These are phyloP conservation scores for Yponomeuta plumbellus DNA, from an alignment of 2,888 invertebrate species.

Conservation along the genomic window DNA sequence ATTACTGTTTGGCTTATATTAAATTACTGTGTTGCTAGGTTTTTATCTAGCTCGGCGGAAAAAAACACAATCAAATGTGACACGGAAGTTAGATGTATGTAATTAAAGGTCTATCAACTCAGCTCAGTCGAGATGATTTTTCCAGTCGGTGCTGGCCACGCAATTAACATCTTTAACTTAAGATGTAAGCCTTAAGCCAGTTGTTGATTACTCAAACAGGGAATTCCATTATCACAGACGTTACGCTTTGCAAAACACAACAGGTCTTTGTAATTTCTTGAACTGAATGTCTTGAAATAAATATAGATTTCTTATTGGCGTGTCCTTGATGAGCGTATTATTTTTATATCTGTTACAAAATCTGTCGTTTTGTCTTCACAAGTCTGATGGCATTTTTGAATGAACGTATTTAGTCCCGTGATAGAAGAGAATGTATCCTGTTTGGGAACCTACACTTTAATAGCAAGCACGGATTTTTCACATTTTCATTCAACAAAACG, in stretches of 20 bases:
- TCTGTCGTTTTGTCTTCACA: not conserved
- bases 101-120: slow-evolving; percentile 8
- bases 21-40: too few species aligned
- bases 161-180: not conserved
- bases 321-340: not conserved
- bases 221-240: slow-evolving; percentile 31
- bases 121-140: not conserved
- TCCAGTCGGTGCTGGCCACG: not conserved
- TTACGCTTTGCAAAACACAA: not conserved
- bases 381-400: not conserved
- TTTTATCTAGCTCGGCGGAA: too few species aligned
- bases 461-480: not conserved
- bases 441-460: not conserved
- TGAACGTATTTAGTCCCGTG: not conserved
- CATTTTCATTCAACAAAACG: not conserved
- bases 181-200: not conserved
- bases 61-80: not conserved
- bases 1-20: too few species aligned
- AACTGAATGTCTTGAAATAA: not conserved
- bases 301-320: not conserved
- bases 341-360: slow-evolving; percentile 1
- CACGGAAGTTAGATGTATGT: slow-evolving; percentile 2
- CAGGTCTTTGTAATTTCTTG: not conserved
- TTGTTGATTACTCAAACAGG: slow-evolving; percentile 37
- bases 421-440: not conserved